Base-by-base conservation (phyloP, 2,113 vertebrate species). In the Hippoglossus stenolepis region DNA sequence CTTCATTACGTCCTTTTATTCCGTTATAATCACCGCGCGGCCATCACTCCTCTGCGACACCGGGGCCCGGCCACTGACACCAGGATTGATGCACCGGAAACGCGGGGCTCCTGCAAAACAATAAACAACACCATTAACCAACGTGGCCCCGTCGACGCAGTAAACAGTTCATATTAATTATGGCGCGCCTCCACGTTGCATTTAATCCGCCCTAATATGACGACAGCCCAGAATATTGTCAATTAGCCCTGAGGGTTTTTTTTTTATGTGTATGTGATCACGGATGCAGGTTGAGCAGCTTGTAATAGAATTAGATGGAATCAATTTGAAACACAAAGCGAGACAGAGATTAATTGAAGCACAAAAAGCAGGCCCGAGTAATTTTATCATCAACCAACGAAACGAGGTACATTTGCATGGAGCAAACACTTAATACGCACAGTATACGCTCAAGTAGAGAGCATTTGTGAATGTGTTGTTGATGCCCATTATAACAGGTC, bases 81-180 rank as follows among this genome's bases (percentile, higher is more conserved):
- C 28, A 87, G 87, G 92, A 92, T 93, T 93, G 90, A 93, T 94
- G 90, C 89, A 67, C 82, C 89, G 91, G 90, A 89, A 90, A 84
- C 76, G 73, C 72, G 35, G 77, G 75, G 92, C 84, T 85, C 85
- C 87, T 78, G 83, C 86, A 85, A 84, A 85, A 92, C 92, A 92
- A 93, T 93, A 94, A 93, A 93, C 92, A 93, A 93, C 89, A 68
- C 87, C 89, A 93, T 93, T 92, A 93, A 89, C 86, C 87, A 89
- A 90, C 68, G 82, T 80, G 85, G 83, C 82, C 85, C 82, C 73
- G 76, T 71, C 64, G 79, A 77, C 79, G 86, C 79, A 28, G 89
- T 91, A 92, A 91, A 92, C 90, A 91, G 82, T 89, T 90, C 79
- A 87, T 91, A 91, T 91, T 90, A 91, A 92, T 93, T 91, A 91